Evolutionary conservation across 2,888 invertebrate species (phyloP), one percentile per base, ranked within the genome.

Genomic region (Dryobota labecula): DNA sequence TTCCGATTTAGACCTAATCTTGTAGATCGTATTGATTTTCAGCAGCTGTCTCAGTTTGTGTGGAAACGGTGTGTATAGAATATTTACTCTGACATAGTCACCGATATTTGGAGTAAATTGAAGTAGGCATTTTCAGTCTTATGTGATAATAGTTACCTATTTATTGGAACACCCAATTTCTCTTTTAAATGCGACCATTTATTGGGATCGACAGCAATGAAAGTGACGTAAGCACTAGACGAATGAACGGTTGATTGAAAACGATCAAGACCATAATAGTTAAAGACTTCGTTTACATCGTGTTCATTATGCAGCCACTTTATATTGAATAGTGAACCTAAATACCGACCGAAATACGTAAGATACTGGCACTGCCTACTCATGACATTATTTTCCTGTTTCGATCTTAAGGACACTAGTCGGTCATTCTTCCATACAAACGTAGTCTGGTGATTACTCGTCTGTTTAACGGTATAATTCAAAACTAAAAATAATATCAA

Each of bases 271-370:
- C 38, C 38, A 58, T 47, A 18, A 43, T 38, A 30, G 61, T n/a
- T 54, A 47, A 69, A n/a, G 41, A 45, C 30, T 71, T 68, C 27
- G 15, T 60, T 70, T 58, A 36, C n/a, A 60, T 45, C 20, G 9
- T 43, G 41, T 45, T 54, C 49, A 74, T 76, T 64, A 71, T 71
- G 49, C 47, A 41, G 36, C 36, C 47, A 76, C 18, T 76, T 76
- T 45, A 54, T 49, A 76, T 63, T 71, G 54, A 49, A 60, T 65
- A 65, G 38, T 24, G 49, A 43, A 64, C 47, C 24, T 49, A 64
- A n/a, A 45, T 54, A 65, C 38, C 43, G 24, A 54, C 41, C 13
- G 24, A 54, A 76, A 76, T 58, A 63, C 62, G 41, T 49, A 71
- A 76, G 58, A 54, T 45, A 61, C 45, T 41, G 24, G 45, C 41